A percentile compares a stretch with the other conserved stretches of the same genome.
phyloP scores from a whole-genome alignment of 2,797 vertebrate genomes.

The Clarias fuscus region DNA sequence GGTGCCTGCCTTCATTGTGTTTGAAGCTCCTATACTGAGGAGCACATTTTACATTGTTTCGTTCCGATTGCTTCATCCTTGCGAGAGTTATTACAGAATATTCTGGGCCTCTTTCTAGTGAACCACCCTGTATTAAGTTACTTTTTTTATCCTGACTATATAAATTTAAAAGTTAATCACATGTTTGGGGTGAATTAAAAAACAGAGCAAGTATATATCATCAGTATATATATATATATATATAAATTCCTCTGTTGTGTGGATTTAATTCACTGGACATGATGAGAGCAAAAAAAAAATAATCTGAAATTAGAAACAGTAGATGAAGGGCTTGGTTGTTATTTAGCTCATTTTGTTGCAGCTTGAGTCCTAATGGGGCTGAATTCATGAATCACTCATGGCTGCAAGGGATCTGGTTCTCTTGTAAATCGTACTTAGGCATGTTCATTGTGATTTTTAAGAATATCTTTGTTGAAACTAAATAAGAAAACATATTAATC shows the following conservation, averaged over 20 bases:
- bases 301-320: conserved; percentile 37
- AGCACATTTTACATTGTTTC: too few relatives aligned
- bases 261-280: conserved; percentile 40
- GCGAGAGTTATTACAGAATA: too few relatives aligned
- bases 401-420: conserved; percentile 37
- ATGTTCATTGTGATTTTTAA: conserved; percentile 27
- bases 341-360: conserved; percentile 47
- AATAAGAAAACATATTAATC: conserved; percentile 36
- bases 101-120: too few relatives aligned
- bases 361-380: conserved; percentile 55
- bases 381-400: conserved; percentile 35
- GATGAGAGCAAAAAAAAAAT: conserved; percentile 41
- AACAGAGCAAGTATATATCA: not conserved
- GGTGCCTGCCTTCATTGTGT: too few relatives aligned
- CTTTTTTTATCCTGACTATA: not conserved
- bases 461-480: conserved; percentile 23
- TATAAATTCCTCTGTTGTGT: conserved; percentile 6
- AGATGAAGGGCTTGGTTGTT: conserved; percentile 33
- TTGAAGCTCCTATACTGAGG: too few relatives aligned
- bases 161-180: conserved; percentile 15
- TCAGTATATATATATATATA: too few relatives aligned
- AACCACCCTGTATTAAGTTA: not conserved
- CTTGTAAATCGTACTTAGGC: conserved; percentile 29
- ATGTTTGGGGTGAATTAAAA: conserved; percentile 24
- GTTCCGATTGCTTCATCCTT: too few relatives aligned